Evolutionary conservation across 2,797 vertebrate genomes (phyloP), one percentile per base, ranked within the genome.

Genomic region (Coilia nasus): DNA sequence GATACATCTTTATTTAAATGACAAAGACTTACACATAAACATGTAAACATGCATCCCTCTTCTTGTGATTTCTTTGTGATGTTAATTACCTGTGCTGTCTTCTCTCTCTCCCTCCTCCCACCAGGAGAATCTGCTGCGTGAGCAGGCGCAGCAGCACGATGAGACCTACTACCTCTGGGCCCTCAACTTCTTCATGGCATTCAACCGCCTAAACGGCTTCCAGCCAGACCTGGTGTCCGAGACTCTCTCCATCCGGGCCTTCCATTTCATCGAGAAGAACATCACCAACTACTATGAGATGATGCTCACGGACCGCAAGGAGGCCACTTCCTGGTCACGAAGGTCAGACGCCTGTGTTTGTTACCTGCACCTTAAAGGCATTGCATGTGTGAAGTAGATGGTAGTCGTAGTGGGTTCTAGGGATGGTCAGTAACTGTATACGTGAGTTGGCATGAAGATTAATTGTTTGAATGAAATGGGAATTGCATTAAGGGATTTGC

Each of bases 81-180:
- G 2, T 41, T 41, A 41, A 41, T 41, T 2, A 41, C 35, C 35
- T 5, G 5, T 41, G 35, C 35, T 54, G 50, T 54, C 59, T n/a
- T 23, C 21, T 62, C 21, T 21, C 23, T 9, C 7, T n/a, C 21
- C 6, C 31, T 21, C 31, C 54, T 82, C 28, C 54, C 10, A 0
- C 46, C 87, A 99, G 98, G 98, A 99, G 90, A 96, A 94, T 64
- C 91, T 99, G 78, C 94, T 97, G 84, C 95, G 97, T 71, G 98
- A 99, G 90, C 96, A 95, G 89, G 95, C 96, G 0, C 97, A 99
- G 91, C 94, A 98, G 86, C 97, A 99, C 0, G 98, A 99, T 0
- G 98, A 99, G 92, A 98, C 97, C 0, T 99, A 98, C 90, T 99
- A 98, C 93, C 94, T 99, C 60, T 99, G 98, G 98, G 96, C 97